Evolutionary conservation across 2,113 vertebrate species (phyloP).

Genomic region (Ammospiza caudacuta): DNA sequence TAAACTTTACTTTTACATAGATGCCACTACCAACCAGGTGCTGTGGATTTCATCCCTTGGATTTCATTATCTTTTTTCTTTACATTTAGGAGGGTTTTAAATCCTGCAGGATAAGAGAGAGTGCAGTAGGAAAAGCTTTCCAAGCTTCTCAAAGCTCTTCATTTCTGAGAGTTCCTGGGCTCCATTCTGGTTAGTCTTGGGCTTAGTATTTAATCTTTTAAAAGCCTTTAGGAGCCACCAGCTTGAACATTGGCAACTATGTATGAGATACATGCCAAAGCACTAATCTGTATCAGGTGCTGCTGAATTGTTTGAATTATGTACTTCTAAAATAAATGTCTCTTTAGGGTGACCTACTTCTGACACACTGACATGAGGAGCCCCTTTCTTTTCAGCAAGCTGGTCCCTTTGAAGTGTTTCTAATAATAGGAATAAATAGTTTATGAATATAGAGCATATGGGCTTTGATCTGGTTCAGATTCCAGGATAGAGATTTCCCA

Average conservation of each 20-base stretch:
- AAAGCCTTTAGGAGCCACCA: not conserved
- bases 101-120: not conserved
- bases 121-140: not conserved
- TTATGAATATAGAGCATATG: not conserved
- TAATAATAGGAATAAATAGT: not conserved
- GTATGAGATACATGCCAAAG: not conserved
- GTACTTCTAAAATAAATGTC: not conserved
- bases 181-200: not conserved
- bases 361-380: accelerated
- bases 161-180: not conserved
- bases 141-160: not conserved
- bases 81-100: not conserved
- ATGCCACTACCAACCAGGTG: not conserved
- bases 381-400: not conserved
- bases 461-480: not conserved
- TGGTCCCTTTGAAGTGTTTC: not conserved
- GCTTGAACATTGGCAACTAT: not conserved
- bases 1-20: not conserved
- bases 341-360: not conserved
- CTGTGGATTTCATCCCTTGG: not conserved
- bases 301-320: not conserved
- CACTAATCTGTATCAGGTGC: not conserved
- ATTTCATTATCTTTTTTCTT: not conserved
- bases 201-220: not conserved
- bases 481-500: not conserved